A percentile compares a stretch with the other conserved stretches of the same genome.
phyloP scores from a whole-genome alignment of 2,888 invertebrate species.

The Venusia cambrica region DNA sequence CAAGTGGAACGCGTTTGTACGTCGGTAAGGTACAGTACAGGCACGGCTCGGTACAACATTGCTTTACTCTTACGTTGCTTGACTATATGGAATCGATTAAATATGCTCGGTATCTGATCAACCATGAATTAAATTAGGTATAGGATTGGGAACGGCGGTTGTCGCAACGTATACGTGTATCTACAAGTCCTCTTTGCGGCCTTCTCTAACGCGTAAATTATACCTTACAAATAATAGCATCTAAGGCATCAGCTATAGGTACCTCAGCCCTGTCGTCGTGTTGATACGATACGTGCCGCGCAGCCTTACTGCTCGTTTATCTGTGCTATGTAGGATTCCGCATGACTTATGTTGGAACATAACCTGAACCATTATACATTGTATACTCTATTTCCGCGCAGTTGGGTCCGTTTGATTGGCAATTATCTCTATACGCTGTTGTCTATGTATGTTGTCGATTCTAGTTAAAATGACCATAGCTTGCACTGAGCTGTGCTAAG shows the following conservation, averaged over 20 bases:
- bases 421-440: constrained; percentile 15
- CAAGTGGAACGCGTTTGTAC: constrained; percentile 18
- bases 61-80: constrained; percentile 1
- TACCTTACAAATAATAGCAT: too few species aligned
- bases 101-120: neutral
- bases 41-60: constrained; percentile 14
- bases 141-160: too few species aligned
- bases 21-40: constrained; percentile 11
- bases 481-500: too few species aligned
- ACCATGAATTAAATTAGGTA: too few species aligned
- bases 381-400: constrained; percentile 4
- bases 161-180: too few species aligned
- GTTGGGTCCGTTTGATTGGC: constrained; percentile 8
- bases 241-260: too few species aligned
- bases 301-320: constrained; percentile 27
- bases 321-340: constrained; percentile 10
- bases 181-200: too few species aligned
- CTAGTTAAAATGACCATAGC: too few species aligned
- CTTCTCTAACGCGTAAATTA: too few species aligned
- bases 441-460: constrained; percentile 1
- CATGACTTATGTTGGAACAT: constrained; percentile 8
- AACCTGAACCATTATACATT: constrained; percentile 4
- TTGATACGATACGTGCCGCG: constrained; percentile 27
- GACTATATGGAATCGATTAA: constrained; percentile 10
- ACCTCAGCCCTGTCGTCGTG: constrained; percentile 17